These are phyloP conservation scores for Epirrhoe tristata DNA, from an alignment of 2,888 invertebrate species.

Conservation along the genomic window DNA sequence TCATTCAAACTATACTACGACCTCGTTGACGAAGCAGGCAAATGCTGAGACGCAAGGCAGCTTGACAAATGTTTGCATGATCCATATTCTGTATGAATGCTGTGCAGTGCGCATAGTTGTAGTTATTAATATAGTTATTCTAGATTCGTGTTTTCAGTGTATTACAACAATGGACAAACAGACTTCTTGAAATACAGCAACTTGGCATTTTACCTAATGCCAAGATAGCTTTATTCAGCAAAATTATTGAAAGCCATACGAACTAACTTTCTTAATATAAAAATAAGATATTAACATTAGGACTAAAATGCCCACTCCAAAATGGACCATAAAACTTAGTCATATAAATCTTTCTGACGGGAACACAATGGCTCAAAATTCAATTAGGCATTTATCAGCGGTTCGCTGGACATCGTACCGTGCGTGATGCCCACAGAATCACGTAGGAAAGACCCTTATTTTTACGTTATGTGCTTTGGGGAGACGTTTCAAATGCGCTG, in stretches of 20 bases:
- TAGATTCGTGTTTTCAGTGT: no score
- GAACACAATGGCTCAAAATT: slow-evolving; percentile 70
- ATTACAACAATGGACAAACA: no score
- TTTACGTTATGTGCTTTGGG: slow-evolving; percentile 60
- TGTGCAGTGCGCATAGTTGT: no score
- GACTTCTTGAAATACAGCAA: no score
- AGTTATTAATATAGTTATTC: no score
- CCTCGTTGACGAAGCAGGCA: background rate
- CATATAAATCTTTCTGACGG: slow-evolving; percentile 65
- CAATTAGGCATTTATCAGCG: slow-evolving; percentile 77
- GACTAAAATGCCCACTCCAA: background rate
- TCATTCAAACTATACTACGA: no score
- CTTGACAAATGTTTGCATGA: background rate
- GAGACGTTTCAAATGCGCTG: slow-evolving; percentile 23
- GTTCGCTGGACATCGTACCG: slow-evolving; percentile 65
- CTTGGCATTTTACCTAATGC: no score
- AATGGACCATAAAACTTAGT: slow-evolving; percentile 35
- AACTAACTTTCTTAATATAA: background rate
- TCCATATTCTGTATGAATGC: background rate
- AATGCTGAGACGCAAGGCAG: background rate
- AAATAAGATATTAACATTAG: slow-evolving; percentile 1
- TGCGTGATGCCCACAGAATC: slow-evolving; percentile 65
- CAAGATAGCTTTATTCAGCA: no score
- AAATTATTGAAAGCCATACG: no score
- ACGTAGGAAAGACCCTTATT: slow-evolving; percentile 62